These are phyloP conservation scores for Mus musculus DNA, from an alignment of 2,113 vertebrate genomes.

Conservation along the genomic window GRCm39 chr17:41484001-41484500, in stretches of 20 bases:
- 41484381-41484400: not conserved
- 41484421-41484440: no score
- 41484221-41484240: no score
- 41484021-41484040: not conserved
- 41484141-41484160: not conserved
- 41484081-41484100: not conserved
- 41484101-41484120: not conserved
- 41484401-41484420: not conserved
- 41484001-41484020: not conserved
- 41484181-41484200: no score
- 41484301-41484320: not conserved
- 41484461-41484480: not conserved
- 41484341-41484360: not conserved
- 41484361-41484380: not conserved
- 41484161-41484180: no score
- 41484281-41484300: not conserved
- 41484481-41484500: not conserved
- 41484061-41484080: not conserved
- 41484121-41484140: not conserved
- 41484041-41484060: not conserved
- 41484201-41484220: not conserved
- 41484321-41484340: not conserved
- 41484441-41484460: no score
- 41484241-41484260: not conserved
- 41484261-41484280: not conserved